Evolutionary conservation across 1,140 invertebrate species (phyloP), one percentile per base, ranked within the genome.

Genomic region (Musca domestica): DNA sequence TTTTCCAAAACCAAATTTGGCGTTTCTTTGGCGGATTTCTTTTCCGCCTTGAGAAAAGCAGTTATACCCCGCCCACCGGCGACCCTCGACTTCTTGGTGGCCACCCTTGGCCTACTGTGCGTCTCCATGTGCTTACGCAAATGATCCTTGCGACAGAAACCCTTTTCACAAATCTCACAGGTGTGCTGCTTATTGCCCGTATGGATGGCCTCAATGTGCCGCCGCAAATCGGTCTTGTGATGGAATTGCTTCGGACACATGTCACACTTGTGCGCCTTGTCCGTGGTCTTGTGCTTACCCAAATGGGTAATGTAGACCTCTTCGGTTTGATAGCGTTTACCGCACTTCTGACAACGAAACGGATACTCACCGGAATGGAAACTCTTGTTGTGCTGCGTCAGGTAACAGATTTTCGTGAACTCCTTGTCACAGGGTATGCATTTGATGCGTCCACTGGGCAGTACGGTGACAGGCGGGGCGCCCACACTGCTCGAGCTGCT

Each of bases 111-210:
- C 64, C 86, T 85, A 54, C 83, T 86, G 82, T 98, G 95, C 22
- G 94, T 98, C 66, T 93, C 91, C 65, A 88, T 85, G 82, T 98
- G 95, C 82, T 98, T 98, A 67, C 93, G 87, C 91, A 97, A 93
- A 81, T 98, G 95, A 81, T 98, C 95, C 81, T 95, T 95, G 63
- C 95, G 88, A 71, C 94, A 95, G 82, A 96, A 96, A 22, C 93
- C 92, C 83, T 96, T 97, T 52, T 88, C 87, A 78, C 94, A 96
- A 41, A 86, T 86, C 66, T 88, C 85, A 83, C 94, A 96, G 54
- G 87, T 84, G 80, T 91, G 95, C 14, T 94, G 93, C 76, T 93
- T 93, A 71, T 88, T 85, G 12, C 88, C 92, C 67, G 88, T 92
- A 81, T 96, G 94, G 51, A 94, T 87, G 74, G 92, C 93, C 66